Percentiles rank a stretch among this genome's conserved stretches.
Conservation (phyloP, 2,888 invertebrate species). For the Dryadula phaetusa region DNA sequence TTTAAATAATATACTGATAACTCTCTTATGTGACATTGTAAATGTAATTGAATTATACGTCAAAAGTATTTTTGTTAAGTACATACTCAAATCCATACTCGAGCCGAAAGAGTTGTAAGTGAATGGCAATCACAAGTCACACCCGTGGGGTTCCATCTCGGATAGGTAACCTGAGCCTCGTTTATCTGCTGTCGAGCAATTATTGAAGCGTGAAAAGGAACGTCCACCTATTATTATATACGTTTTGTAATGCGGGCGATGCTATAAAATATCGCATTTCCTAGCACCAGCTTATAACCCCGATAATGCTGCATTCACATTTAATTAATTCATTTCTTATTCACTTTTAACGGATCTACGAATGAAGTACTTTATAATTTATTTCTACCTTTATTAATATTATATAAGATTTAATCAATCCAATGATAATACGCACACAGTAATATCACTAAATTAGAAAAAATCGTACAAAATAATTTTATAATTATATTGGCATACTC, state of each 20-base stretch:
- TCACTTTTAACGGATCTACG: neutral
- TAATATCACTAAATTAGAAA: too few relatives aligned
- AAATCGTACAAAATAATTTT: too few relatives aligned
- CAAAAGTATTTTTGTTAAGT: constrained; percentile 46
- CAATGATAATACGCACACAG: too few relatives aligned
- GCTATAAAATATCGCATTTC: constrained; percentile 82
- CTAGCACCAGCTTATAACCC: constrained; percentile 55
- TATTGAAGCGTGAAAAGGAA: constrained; percentile 85
- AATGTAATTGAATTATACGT: constrained; percentile 44
- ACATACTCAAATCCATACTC: constrained; percentile 43
- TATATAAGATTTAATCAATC: neutral
- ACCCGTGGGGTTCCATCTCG: constrained; percentile 67
- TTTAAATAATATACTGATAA: neutral
- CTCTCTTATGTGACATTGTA: neutral
- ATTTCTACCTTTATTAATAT: neutral
- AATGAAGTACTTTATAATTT: constrained; percentile 1
- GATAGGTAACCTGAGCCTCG: constrained; percentile 74
- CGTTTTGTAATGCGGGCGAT: constrained; percentile 82
- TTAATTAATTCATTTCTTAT: constrained; percentile 28
- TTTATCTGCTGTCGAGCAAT: constrained; percentile 84
- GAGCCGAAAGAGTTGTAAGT: constrained; percentile 69
- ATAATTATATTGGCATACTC: too few relatives aligned
- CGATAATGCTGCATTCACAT: constrained; percentile 34
- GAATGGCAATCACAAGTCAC: constrained; percentile 57
- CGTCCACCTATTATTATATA: constrained; percentile 83